Base-by-base conservation (phyloP, 2,888 invertebrate genomes). In the Trissoscelio sp. region DNA sequence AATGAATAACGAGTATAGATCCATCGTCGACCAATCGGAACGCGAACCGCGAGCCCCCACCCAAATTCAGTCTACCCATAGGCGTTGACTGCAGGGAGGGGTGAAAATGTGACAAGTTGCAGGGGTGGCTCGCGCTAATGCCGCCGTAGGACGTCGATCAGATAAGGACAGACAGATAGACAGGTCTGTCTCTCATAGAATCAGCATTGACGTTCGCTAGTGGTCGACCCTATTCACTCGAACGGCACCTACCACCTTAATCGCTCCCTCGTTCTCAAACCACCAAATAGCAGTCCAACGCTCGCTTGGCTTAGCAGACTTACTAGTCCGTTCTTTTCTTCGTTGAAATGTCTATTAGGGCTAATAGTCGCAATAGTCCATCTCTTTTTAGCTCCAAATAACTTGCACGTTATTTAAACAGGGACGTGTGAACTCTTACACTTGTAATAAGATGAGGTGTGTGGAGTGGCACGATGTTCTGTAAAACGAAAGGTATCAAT, bases 1-100 rank as follows among this genome's bases (percentile, higher is more conserved):
- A 87, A 85, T 86, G 87, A 87, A 84, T 86, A 85, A 84, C 85
- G 86, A 86, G 86, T 85, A 88, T 88, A 89, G 88, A 87, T 87
- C 85, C 85, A 82, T 67, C 42, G 62, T 75, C 83, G 83, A 83
- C 88, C 88, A 88, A 88, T 86, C 83, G 79, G 82, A 6, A 11
- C 34, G 6, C 22, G 18, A 1, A 11, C 0, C 66, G 34, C 24
- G 42, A 12, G 9, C 82, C 82, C 73, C 66, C 85, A 77, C 57
- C 79, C 79, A n/a, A n/a, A n/a, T n/a, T n/a, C n/a, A n/a, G n/a
- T n/a, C n/a, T n/a, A n/a, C n/a, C n/a, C n/a, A n/a, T n/a, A n/a
- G n/a, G n/a, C n/a, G n/a, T n/a, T n/a, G n/a, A n/a, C n/a, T n/a
- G 28, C 34, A 55, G 11, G 67, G 28, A 55, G 83, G 78, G 81